These are phyloP conservation scores for Etheostoma nigrum DNA, from an alignment of 2,797 vertebrate genomes.

Conservation along the genomic window DNA sequence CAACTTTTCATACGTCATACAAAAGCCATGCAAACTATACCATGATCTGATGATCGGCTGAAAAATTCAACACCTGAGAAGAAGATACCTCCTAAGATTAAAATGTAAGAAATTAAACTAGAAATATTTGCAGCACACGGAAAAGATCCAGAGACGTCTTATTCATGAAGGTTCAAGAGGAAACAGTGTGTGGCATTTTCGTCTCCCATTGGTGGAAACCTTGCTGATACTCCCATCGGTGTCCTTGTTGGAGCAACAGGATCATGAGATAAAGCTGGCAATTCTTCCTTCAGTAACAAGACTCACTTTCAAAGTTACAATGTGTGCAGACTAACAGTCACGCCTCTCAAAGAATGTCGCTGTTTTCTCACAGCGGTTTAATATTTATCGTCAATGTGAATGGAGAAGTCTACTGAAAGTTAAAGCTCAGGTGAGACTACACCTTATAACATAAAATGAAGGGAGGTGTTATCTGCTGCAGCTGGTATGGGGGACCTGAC, in stretches of 20 bases:
- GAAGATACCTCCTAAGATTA: neutral
- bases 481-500: neutral
- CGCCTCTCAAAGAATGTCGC: neutral
- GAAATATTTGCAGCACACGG: neutral
- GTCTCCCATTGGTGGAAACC: neutral
- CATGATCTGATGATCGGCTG: neutral
- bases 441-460: slow-evolving; percentile 3
- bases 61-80: neutral
- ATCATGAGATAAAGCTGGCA: slow-evolving; percentile 23
- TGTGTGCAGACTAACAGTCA: slow-evolving; percentile 4
- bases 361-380: slow-evolving; percentile 26
- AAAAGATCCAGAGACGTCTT: neutral
- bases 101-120: neutral
- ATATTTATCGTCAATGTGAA: slow-evolving; percentile 19
- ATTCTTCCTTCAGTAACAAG: slow-evolving; percentile 30
- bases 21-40: slow-evolving; percentile 9
- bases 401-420: slow-evolving; percentile 4
- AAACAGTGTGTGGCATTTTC: neutral
- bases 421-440: slow-evolving; percentile 22
- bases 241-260: slow-evolving; percentile 27
- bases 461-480: slow-evolving; percentile 15
- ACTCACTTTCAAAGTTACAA: slow-evolving; percentile 16
- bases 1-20: neutral
- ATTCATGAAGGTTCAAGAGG: neutral
- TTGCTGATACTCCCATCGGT: neutral